A percentile compares a stretch with the other conserved stretches of the same genome.
These are phyloP conservation scores for Myripristis jacobus DNA, from an alignment of 2,797 vertebrate species.

Conservation along the genomic window DNA sequence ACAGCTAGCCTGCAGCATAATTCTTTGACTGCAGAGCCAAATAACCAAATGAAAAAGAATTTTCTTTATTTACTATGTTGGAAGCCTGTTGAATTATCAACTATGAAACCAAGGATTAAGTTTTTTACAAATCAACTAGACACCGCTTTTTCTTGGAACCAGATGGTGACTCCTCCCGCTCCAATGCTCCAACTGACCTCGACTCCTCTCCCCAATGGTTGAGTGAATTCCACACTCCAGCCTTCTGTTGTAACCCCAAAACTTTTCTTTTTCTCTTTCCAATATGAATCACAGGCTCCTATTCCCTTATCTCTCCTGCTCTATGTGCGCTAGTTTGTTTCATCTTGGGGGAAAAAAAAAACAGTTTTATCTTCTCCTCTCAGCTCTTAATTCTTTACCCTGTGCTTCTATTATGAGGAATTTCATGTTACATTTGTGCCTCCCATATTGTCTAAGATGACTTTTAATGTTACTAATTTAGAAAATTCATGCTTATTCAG, in stretches of 20 bases:
- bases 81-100: slow-evolving; percentile 62
- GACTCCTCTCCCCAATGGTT: not conserved
- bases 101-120: slow-evolving; percentile 36
- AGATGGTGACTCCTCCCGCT: slow-evolving; percentile 14
- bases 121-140: not conserved
- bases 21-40: slow-evolving; percentile 66
- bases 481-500: not conserved
- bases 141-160: slow-evolving; percentile 12
- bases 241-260: not conserved
- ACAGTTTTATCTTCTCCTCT: no score
- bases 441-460: not conserved
- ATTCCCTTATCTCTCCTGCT: not conserved
- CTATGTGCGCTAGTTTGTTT: no score
- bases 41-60: slow-evolving; percentile 61
- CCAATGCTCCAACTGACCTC: slow-evolving; percentile 8
- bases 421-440: no score
- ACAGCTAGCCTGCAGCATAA: slow-evolving; percentile 71
- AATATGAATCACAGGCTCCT: not conserved
- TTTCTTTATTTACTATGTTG: slow-evolving; percentile 68
- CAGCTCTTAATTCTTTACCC: no score
- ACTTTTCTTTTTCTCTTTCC: not conserved
- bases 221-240: not conserved
- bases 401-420: not conserved
- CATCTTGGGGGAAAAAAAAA: no score
- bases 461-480: not conserved